Base-by-base conservation (phyloP, 2,113 vertebrate genomes). In the Burhinus bistriatus region DNA sequence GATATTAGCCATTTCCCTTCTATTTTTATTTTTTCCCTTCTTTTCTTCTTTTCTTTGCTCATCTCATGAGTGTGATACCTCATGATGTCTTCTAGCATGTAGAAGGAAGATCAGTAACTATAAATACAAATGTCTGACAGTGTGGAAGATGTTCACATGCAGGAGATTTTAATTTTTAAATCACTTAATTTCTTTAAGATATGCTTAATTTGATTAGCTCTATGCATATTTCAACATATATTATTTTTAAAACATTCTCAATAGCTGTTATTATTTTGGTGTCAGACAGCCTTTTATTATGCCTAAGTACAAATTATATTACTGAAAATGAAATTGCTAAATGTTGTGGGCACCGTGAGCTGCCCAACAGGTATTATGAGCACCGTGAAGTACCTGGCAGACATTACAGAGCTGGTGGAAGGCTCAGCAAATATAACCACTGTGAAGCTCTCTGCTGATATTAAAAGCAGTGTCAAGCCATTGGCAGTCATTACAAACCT, bases 301-400 rank as follows among this genome's bases (percentile, higher is more conserved):
- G 36, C 21, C 21, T 71, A 81, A 61, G 0, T 49, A 84, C 34
- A 85, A 82, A 96, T 30, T 75, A 52, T 85, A 40, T 76, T 64
- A 85, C 52, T 61, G 87, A 93, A 89, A 95, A 94, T 68, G 49
- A 91, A 95, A 87, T 32, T 59, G 51, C 61, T 84, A 59, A 85
- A 84, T 82, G 51, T 20, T 87, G 61, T 68, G 81, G 70, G 65
- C 44, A 76, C 57, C 13, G 4, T 55, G 44, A 87, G 32, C 42
- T 57, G 8, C 38, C 23, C 70, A 89, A 38, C 49, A 80, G 76
- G 52, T 44, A 68, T 22, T 51, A 44, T 12, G 32, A 92, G 58
- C 61, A 49, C 57, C 5, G 9, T 64, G 73, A 85, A 93, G 68
- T 55, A 83, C 66, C 52, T 80, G 87, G 81, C 93, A 96, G 87